A percentile compares a stretch with the other conserved stretches of the same genome.
These are phyloP conservation scores for Hyalella azteca DNA, from an alignment of 2,888 invertebrate genomes.

Conservation along the genomic window DNA sequence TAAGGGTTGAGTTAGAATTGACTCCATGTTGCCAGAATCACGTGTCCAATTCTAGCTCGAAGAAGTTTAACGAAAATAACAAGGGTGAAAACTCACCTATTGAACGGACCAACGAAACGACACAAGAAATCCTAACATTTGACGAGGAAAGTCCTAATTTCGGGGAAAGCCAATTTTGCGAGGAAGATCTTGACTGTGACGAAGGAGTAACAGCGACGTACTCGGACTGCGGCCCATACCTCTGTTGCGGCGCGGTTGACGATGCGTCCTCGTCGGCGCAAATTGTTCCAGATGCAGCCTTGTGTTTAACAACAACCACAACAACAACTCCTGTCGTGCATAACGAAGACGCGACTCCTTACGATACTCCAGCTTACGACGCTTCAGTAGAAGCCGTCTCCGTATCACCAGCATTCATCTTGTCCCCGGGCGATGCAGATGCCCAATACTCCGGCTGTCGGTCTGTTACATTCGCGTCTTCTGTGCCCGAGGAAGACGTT, in stretches of 20 bases:
- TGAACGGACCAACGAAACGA: too few species aligned
- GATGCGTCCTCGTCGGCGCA: neutral
- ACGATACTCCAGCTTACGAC: neutral
- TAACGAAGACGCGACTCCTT: neutral
- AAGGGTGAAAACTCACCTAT: too few species aligned
- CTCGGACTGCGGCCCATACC: neutral
- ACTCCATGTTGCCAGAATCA: neutral
- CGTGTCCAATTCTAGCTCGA: neutral
- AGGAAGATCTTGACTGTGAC: too few species aligned
- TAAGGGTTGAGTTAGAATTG: constrained; percentile 29
- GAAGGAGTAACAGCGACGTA: too few species aligned
- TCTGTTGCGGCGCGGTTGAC: neutral
- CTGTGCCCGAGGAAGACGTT: neutral
- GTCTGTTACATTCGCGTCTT: neutral
- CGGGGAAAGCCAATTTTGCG: too few species aligned
- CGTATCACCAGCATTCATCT: neutral
- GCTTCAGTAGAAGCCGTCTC: neutral
- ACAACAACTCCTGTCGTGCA: neutral
- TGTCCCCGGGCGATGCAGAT: neutral
- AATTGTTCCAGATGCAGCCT: neutral
- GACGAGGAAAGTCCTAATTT: too few species aligned
- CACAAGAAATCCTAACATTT: too few species aligned
- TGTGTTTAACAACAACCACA: too few species aligned
- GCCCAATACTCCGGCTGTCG: neutral
- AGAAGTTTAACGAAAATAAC: too few species aligned